Evolutionary conservation across 2,888 invertebrate genomes (phyloP), one percentile per base, ranked within the genome.

Genomic region (Eupeodes latifasciatus): DNA sequence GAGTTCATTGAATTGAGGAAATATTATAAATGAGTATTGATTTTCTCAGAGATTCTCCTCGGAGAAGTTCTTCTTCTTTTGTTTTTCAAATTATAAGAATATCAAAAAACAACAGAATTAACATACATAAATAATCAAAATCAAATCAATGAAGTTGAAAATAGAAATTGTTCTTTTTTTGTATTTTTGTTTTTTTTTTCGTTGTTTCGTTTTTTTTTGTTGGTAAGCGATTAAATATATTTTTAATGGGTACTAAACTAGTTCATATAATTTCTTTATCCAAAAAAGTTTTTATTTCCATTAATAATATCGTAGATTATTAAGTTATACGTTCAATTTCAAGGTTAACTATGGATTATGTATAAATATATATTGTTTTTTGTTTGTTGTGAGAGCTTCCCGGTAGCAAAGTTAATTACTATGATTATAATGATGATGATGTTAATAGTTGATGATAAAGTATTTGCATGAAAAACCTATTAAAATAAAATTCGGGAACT

Each of bases 81-180:
- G 66, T 34, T n/a, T 36, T 36, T 0, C 27, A 9, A 7, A n/a
- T 10, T 62, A n/a, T 59, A 34, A 14, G 53, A 69, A 85, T 77
- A 72, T 53, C 40, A 34, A 59, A 59, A 40, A 40, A 5, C 5
- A 40, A 36, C 36, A 44, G 51, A 66, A 49, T 85, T 85, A 19
- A 72, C 85, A 85, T 85, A 72, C 85, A 85, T 85, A 72, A 81
- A 66, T 62, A 36, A 72, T 27, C n/a, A 14, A 72, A 47, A 12
- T 1, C 10, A 16, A 40, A 36, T 5, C n/a, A 61, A 74, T 49
- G 27, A 71, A 53, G 5, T 27, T 27, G 10, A 34, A 27, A n/a
- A 16, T 67, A 59, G 57, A 44, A 40, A 64, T 72, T 66, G 61
- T 59, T 40, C 9, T 40, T n/a, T n/a, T 16, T 27, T 57, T 55